Evolutionary conservation across 2,113 vertebrate species (phyloP), one percentile per base, ranked within the genome.

Genomic region (Anoura caudifer): DNA sequence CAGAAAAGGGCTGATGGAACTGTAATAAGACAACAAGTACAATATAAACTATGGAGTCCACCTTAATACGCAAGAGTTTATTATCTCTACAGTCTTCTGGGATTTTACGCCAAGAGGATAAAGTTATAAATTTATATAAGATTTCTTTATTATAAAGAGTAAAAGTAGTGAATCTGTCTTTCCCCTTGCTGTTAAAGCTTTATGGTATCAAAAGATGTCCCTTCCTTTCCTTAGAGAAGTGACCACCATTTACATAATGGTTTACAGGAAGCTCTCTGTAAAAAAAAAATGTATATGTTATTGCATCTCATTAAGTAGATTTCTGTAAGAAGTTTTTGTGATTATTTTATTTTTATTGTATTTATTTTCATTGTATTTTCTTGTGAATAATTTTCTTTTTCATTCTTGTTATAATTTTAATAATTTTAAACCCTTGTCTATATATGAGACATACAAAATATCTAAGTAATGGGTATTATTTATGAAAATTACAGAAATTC

Each of bases 311-410:
- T 52, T 41, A 47, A 65, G 1, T 28, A 86, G 65, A 73, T 28
- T 75, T 85, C 17, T 70, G 1, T 76, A 70, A 75, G 2, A 61
- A 12, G 9, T 54, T 31, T 61, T 17, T 75, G 80, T 20, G 2
- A 4, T 17, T 67, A 31, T 84, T 24, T 73, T 31, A 52, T 76
- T 31, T 69, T 72, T 2, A 41, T 36, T 7, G 63, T 38, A 43
- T 41, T 90, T 93, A 54, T 84, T n/a, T 94, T 92, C 9, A 41
- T 36, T 7, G 63, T 93, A 54, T 84, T n/a, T 94, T 92, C 12
- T 41, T 47, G 0, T 59, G 33, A 36, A 19, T 43, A 13, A 24
- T 41, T 81, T 88, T 80, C 28, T 33, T 5, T 82, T 70, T 72
- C 75, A 76, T 38, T 75, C 17, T 45, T 85, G 5, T 7, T 87